Base-by-base conservation (phyloP, 2,888 invertebrate genomes). In the Ceriagrion tenellum region DNA sequence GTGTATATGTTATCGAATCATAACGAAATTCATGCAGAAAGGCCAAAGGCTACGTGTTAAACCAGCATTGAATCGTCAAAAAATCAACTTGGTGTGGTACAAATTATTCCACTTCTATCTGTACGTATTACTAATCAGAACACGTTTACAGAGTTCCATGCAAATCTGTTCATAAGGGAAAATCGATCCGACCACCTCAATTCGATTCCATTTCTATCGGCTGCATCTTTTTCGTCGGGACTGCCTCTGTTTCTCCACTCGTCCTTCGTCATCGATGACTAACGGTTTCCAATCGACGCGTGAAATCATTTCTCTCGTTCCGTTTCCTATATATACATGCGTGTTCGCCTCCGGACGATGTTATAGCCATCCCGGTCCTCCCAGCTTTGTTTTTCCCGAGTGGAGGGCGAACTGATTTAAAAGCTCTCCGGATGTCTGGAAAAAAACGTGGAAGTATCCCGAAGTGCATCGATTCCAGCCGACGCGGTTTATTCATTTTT, bases 241-340 rank as follows among this genome's bases (percentile, higher is more conserved):
- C 69, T 59, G 69, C 26, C n/a, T 20, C 10, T 23, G 69, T 69
- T 26, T 20, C n/a, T 26, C 69, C 8, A n/a, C 69, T 26, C 69
- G n/a, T 81, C 81, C 16, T 35, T 81, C 81, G 81, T 81, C 81
- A 81, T 81, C 81, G 35, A 35, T 81, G 81, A 81, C 30, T 23
- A 81, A 81, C 81, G 81, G 81, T 81, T 81, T 81, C 81, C 81
- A 81, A 81, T 81, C 81, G 81, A 81, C 30, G 35, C 81, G 81
- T 18, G 35, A 35, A 81, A 81, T 10, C 35, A 59, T 20, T 59
- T 20, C 35, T 8, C 81, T 35, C 35, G 81, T 20, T 23, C 81
- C 35, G 12, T n/a, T 16, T 63, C 63, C 63, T 16, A 12, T 56
- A 56, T 56, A 56, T 56, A 56, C 56, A 16, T 56, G 16, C 16